phyloP scores from a whole-genome alignment of 2,113 vertebrate genomes.

The Erythrocebus patas region DNA sequence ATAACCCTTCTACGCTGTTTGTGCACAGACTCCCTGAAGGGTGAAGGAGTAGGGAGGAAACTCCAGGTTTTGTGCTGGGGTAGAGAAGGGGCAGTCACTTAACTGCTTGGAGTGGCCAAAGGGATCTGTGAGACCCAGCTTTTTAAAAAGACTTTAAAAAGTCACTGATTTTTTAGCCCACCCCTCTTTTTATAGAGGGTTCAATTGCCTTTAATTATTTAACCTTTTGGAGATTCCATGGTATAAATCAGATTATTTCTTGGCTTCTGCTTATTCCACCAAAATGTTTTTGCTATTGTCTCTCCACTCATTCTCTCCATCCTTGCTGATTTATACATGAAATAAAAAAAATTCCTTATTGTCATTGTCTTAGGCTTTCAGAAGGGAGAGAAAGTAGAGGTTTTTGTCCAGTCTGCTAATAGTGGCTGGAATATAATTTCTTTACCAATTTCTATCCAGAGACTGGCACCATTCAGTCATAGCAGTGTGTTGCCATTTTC shows the following conservation, averaged over 20 bases:
- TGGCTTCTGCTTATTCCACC: not conserved
- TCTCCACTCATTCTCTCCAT: not conserved
- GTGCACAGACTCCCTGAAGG: not conserved
- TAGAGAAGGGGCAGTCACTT: not conserved
- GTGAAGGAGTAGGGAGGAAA: not conserved
- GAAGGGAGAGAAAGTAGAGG: not conserved
- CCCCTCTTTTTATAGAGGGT: not conserved
- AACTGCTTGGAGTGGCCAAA: not conserved
- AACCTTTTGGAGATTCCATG: not conserved
- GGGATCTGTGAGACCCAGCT: not conserved
- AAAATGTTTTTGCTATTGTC: not conserved
- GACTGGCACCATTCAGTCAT: not conserved
- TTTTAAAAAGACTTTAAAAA: not conserved
- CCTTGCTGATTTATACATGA: not conserved
- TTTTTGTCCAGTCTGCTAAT: not conserved
- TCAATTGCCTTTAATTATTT: not conserved
- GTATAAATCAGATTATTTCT: not conserved
- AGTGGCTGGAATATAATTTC: not conserved
- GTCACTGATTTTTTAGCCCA: not conserved
- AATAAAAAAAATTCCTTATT: not conserved
- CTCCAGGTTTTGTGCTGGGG: not conserved
- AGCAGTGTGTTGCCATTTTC: not conserved
- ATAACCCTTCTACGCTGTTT: not conserved
- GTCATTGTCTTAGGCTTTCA: not conserved
- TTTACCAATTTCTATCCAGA: not conserved